Base-by-base conservation (phyloP, 2,888 invertebrate species). In the Gibbula magus region DNA sequence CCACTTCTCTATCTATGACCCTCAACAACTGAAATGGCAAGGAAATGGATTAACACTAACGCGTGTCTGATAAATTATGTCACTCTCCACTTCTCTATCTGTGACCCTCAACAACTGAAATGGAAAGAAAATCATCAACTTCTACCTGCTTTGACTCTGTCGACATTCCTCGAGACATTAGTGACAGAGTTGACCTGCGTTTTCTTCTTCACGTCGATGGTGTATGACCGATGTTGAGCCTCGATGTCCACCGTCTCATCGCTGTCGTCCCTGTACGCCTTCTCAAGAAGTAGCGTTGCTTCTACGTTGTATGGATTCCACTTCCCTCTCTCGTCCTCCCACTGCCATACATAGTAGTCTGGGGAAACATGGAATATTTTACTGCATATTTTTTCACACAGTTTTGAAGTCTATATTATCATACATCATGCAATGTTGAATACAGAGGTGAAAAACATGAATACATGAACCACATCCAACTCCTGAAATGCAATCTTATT, bases 321-420 rank as follows among this genome's bases (percentile, higher is more conserved):
- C 25, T 84, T 85, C 4, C 84, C 86, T 8, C 85, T 81, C 52
- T 91, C 91, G 81, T 91, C 91, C 77, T 91, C 83, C 91, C 91
- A 92, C 77, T 90, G 85, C 91, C 91, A 91, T 1, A 86, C 79
- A 78, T 89, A 87, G 81, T 82, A 91, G 7, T 86, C 92, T 92
- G 83, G 20, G 39, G 78, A 77, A n/a, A 61, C 45, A 45, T 35
- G 35, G 10, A 5, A 10, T 45, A 10, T 45, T 45, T 10, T 45
- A 1, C 10, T 45, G 10, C 13, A 10, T 8, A 35, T 7, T 35
- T 35, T 35, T 7, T 7, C 35, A 35, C 35, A 35, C 35, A 35
- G 35, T 35, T 35, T 35, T 35, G 4, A 35, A 35, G n/a, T n/a
- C n/a, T n/a, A n/a, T n/a, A n/a, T n/a, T n/a, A n/a, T n/a, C n/a